These are phyloP conservation scores for Oreotragus oreotragus DNA, from an alignment of 2,113 vertebrate species.

Conservation along the genomic window DNA sequence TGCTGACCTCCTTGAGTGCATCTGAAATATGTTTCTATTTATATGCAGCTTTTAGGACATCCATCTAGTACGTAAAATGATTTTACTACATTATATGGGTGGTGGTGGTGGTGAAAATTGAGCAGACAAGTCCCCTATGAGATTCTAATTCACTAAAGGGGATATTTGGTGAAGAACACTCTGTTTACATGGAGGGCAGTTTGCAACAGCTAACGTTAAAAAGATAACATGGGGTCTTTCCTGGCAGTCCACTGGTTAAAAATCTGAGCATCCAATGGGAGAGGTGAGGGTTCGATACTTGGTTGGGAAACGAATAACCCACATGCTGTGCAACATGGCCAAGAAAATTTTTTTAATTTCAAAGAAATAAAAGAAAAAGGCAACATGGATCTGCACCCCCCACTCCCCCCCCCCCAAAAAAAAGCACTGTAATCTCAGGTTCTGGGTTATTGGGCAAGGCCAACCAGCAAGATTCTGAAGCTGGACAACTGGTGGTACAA, in stretches of 20 bases:
- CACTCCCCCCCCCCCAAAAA: neutral
- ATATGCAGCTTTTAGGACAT: neutral
- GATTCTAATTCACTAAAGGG: neutral
- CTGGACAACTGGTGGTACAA: neutral
- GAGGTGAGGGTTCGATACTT: neutral
- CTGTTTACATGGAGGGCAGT: neutral
- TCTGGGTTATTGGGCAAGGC: neutral
- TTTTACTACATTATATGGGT: neutral
- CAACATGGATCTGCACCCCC: neutral
- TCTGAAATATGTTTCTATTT: neutral
- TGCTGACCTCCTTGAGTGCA: neutral
- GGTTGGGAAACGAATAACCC: neutral
- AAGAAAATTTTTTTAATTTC: neutral
- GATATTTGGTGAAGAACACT: neutral
- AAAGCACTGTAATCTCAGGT: too few relatives aligned
- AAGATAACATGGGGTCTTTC: neutral
- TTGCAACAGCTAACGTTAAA: neutral
- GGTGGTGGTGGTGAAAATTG: neutral
- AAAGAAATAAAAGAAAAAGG: neutral
- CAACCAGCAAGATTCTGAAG: neutral
- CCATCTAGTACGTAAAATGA: neutral
- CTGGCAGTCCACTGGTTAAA: neutral
- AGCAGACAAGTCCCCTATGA: neutral
- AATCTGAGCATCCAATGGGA: neutral
- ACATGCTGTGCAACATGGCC: neutral